Evolutionary conservation across 2,888 invertebrate genomes (phyloP), one percentile per base, ranked within the genome.

Genomic region (Diploptera punctata): DNA sequence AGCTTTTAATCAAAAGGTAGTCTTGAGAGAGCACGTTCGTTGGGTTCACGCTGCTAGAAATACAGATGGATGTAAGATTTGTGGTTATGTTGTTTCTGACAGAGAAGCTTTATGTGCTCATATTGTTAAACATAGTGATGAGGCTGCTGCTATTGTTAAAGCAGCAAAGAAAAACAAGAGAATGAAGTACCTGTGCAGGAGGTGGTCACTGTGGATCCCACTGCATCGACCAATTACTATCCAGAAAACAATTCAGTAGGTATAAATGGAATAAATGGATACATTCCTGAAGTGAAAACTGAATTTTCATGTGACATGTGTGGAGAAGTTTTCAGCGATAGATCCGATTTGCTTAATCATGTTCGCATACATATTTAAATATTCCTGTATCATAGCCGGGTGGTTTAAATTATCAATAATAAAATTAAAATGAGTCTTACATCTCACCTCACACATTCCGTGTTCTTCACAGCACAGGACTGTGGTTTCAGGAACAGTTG

Each of bases 41-140:
- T 93, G 93, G 16, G 94, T 94, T 82, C 94, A 94, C 83, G 94
- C 94, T 0, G 93, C 92, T 9, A 89, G 93, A 9, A 93, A 93
- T 83, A 86, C 87, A 60, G 90, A 88, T 18, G 88, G 88, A 52
- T 88, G 88, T 54, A 82, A 83, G 77, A 93, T 94, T 0, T 94
- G 94, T 80, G 88, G 89, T 0, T 88, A 90, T 60, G 87, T 90
- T 62, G 86, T 92, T 78, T 85, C 87, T 24, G 88, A 91, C 0
- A 92, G 93, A 2, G 87, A 88, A 19, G 93, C 93, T 78, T 83
- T 94, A 24, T 93, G 94, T 72, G 89, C 92, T 73, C 94, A 94
- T 81, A 87, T 94, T 76, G 94, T 94, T 60, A 91, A 93, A 78
- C 94, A 94, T 79, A 93, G 93, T 79, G 94, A 94, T 81, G 89